Evolutionary conservation across 2,113 vertebrate genomes (phyloP), one percentile per base, ranked within the genome.

Genomic region (Gobio gobio): DNA sequence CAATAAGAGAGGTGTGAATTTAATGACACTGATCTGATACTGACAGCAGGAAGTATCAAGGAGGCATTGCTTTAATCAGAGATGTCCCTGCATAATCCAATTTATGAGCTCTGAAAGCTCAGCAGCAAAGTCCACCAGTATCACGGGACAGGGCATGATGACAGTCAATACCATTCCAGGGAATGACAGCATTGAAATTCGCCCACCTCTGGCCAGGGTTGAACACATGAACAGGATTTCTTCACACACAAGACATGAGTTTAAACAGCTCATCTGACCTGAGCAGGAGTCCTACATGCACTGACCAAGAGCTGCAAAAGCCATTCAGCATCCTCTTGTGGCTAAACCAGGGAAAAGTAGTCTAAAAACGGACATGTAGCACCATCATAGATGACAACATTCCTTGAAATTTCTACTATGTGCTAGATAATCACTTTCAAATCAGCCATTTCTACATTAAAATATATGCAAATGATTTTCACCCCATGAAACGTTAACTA

Each of bases 251-350:
- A 79, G 85, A 89, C 86, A 86, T 87, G 14, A 51, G 74, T 76
- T 76, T 63, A 86, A 80, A 80, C 26, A 81, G 33, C 68, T 83
- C 66, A 79, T 70, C 82, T 26, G 72, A 87, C 88, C 29, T 81
- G 70, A 24, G 20, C 66, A 66, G 16, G 16, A 70, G 59, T 36
- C 47, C 82, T 78, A 82, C 80, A 61, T 33, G 0, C 36, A 43
- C 43, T 77, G 24, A 40, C 68, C 72, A 83, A 18, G 13, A 49
- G 56, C 81, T 76, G 70, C n/a, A 45, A 84, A 82, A 83, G 88
- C 51, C 74, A 83, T 87, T 94, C 92, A 93, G 94, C 93, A 94
- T 88, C 93, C 94, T 92, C 94, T 94, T 93, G 92, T 94, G 94
- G 93, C 77, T 90, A 91, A 84, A 86, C 64, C 86, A 18, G 63